Evolutionary conservation across 2,797 vertebrate genomes (phyloP).

Genomic region (Microchirus variegatus): DNA sequence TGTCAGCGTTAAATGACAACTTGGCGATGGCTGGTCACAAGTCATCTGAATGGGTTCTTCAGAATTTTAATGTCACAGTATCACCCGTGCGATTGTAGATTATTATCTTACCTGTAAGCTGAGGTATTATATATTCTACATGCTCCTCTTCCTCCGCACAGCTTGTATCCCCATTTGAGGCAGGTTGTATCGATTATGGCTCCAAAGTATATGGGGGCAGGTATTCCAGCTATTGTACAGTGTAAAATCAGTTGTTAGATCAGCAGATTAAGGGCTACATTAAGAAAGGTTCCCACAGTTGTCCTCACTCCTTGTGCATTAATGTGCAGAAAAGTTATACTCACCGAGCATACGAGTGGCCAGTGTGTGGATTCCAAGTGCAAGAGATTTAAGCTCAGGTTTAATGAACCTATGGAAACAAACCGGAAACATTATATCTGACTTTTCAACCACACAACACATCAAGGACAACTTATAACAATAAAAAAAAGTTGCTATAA

Average conservation of each 20-base stretch:
- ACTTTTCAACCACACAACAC: background rate
- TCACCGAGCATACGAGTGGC: constrained; percentile 86
- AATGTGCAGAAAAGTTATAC: constrained; percentile 11
- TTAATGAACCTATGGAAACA: constrained; percentile 85
- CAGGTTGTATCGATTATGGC: constrained; percentile 90
- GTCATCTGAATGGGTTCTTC: too few species aligned
- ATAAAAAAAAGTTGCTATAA: too few species aligned
- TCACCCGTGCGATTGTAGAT: too few species aligned
- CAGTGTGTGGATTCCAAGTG: constrained; percentile 91
- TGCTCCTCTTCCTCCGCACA: constrained; percentile 86
- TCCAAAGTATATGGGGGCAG: constrained; percentile 93
- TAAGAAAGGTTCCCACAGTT: background rate
- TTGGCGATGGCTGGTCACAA: too few species aligned
- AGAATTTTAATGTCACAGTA: too few species aligned
- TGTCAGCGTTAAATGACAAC: too few species aligned
- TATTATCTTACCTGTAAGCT: constrained; percentile 75
- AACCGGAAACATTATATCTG: background rate
- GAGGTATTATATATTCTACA: constrained; percentile 88
- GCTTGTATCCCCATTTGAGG: constrained; percentile 90
- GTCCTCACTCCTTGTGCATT: background rate
- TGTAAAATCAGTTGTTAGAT: constrained; percentile 23
- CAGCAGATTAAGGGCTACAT: background rate
- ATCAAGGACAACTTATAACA: too few species aligned
- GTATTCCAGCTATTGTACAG: constrained; percentile 86
- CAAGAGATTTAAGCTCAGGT: constrained; percentile 91